Percentiles rank a stretch among this genome's conserved stretches.
phyloP scores from a whole-genome alignment of 2,113 vertebrate species.

The Eulemur macaco region DNA sequence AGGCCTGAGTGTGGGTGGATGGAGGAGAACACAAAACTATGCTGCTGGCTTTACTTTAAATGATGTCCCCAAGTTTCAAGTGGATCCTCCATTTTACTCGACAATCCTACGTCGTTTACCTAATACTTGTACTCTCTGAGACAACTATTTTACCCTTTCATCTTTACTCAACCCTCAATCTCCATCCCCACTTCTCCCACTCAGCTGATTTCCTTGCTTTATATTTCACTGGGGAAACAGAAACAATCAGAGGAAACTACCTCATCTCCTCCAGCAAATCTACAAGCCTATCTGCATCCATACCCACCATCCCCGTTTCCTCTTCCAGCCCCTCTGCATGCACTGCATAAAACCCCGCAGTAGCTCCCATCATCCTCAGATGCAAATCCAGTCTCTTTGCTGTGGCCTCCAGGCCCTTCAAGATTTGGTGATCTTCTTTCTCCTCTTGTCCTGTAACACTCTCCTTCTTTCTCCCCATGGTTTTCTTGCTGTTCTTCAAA shows the following conservation, averaged over 20 bases:
- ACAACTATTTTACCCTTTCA: not conserved
- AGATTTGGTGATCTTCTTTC: not conserved
- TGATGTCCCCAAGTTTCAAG: not conserved
- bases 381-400: not conserved
- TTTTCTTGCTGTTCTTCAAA: not conserved
- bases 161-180: not conserved
- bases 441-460: fast-evolving
- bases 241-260: not conserved
- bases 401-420: not conserved
- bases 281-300: not conserved
- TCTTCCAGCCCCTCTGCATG: not conserved
- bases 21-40: not conserved
- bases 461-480: not conserved
- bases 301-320: fast-evolving
- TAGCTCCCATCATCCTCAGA: not conserved
- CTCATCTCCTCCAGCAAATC: not conserved
- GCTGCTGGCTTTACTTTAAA: not conserved
- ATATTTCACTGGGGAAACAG: not conserved
- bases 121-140: not conserved
- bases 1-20: not conserved
- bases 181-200: not conserved
- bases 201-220: not conserved
- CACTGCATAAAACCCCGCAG: not conserved
- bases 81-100: not conserved
- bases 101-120: not conserved